These are phyloP conservation scores for Eupithecia inturbata DNA, from an alignment of 2,888 invertebrate genomes.

Conservation along the genomic window DNA sequence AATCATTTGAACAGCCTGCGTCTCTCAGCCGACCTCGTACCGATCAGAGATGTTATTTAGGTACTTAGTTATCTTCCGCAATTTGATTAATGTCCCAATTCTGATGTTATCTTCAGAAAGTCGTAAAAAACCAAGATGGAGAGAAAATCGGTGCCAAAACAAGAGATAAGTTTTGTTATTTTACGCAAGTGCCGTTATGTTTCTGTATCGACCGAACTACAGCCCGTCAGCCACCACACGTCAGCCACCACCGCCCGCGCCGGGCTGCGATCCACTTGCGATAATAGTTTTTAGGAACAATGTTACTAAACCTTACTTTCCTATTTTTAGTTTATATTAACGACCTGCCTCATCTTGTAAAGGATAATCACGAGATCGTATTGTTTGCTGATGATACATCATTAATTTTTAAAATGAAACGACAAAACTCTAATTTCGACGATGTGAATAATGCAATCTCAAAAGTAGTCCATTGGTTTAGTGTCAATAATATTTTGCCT, in stretches of 20 bases:
- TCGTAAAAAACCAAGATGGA: constrained; percentile 19
- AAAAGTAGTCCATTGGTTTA: no score
- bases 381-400: no score
- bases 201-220: background rate
- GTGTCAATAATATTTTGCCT: no score
- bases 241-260: no score
- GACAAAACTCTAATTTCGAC: no score
- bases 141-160: constrained; percentile 17
- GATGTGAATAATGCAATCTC: no score
- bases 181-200: background rate
- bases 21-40: constrained; percentile 7
- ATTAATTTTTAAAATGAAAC: no score
- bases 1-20: constrained; percentile 2
- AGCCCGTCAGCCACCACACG: background rate
- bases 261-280: no score
- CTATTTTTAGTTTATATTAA: no score
- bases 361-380: no score
- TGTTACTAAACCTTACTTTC: no score
- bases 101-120: constrained; percentile 20
- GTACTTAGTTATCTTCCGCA: constrained; percentile 19
- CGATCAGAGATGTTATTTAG: background rate
- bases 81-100: constrained; percentile 25
- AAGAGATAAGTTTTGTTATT: constrained; percentile 15
- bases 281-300: background rate
- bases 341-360: no score